Percentiles rank a stretch among this genome's conserved stretches.
phyloP scores from a whole-genome alignment of 2,113 vertebrate species.

The Boulengeromyrus knoepffleri region DNA sequence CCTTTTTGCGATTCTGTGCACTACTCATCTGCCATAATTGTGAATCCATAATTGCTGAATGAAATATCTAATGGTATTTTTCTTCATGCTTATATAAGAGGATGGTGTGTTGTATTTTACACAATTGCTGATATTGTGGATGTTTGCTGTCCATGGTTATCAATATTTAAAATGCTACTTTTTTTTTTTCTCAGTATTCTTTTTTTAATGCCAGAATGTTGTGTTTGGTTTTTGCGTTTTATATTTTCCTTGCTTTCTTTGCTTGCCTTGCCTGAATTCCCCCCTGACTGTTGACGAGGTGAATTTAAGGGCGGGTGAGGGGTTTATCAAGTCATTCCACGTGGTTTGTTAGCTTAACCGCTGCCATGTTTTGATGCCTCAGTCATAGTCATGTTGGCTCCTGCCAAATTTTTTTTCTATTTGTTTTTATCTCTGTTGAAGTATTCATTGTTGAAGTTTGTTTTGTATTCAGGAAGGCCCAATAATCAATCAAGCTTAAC shows the following conservation, averaged over 20 bases:
- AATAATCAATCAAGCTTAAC: neutral
- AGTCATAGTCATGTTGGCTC: neutral
- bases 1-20: neutral
- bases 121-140: neutral
- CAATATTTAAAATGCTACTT: neutral
- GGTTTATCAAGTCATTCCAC: neutral
- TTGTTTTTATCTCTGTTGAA: neutral
- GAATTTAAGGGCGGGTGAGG: neutral
- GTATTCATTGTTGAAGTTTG: neutral
- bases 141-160: neutral
- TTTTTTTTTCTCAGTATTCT: neutral
- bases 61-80: neutral
- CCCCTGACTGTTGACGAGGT: neutral
- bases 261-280: neutral
- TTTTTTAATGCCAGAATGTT: neutral
- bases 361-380: slow-evolving; percentile 11
- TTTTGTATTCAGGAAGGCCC: neutral
- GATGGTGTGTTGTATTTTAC: neutral
- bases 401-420: neutral
- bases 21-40: neutral
- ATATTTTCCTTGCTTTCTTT: neutral
- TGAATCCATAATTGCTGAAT: slow-evolving; percentile 4
- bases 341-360: slow-evolving; percentile 16
- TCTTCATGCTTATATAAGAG: neutral
- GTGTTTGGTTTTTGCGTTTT: neutral